Evolutionary conservation across 2,113 vertebrate genomes (phyloP), one percentile per base, ranked within the genome.

Genomic region (Eidolon helvum): DNA sequence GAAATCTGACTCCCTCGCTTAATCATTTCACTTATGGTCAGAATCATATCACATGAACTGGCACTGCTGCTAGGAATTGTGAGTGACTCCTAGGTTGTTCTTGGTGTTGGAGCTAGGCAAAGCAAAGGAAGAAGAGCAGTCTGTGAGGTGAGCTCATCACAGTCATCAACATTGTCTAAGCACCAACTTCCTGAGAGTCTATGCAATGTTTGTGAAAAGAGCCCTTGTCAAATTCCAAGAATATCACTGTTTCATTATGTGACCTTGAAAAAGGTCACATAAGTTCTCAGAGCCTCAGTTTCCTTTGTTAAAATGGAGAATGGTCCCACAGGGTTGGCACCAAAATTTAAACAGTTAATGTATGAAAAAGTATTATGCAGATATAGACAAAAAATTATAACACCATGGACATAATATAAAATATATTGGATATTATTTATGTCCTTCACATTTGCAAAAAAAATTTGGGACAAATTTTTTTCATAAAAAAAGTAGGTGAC

Each of bases 1-100:
- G 96, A 85, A 95, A 92, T 90, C 38, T 75, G 95, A 90, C 63
- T 71, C 95, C 28, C 57, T 75, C 43, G 53, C 53, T 57, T 63
- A 55, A 90, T 87, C 65, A 7, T 75, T 63, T 79, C 5, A 24
- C 30, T 85, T 28, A 69, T 87, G 90, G 61, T 91, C 74, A 94
- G 96, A 92, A 74, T 69, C 66, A 40, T 82, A 92, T 87, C 88
- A 90, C 38, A 66, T 6, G 35, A 90, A 22, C 80, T 95, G 96
- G 90, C 63, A 21, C 43, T 16, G 78, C 15, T 65, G 84, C 90
- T 87, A 87, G 94, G 96, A 96, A 96, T 43, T 82, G 63, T 95
- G 96, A 97, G 92, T 94, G 93, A 97, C 28, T 88, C 28, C 48
- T 90, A n/a, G 74, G 83, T 89, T 89, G 78, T 65, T 95, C 79